Percentiles rank a stretch among this genome's conserved stretches.
Evolutionary conservation across 2,113 vertebrate species (phyloP).

Genomic region (Meriones unguiculatus): DNA sequence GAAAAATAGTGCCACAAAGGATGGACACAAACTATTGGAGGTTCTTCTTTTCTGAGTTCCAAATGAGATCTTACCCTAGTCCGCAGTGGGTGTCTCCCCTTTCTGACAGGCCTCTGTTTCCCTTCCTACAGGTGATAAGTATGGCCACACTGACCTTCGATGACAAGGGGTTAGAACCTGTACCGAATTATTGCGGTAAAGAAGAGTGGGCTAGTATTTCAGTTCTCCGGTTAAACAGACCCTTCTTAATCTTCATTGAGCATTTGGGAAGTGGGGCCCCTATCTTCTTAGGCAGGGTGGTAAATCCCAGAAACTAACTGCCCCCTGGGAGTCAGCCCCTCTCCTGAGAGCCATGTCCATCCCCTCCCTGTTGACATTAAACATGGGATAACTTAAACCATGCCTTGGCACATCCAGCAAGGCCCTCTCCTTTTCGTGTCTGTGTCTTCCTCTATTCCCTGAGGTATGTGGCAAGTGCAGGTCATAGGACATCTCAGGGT

Average conservation of each 20-base stretch:
- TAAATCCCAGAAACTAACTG: background rate
- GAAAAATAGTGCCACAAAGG: background rate
- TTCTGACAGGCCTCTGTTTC: background rate
- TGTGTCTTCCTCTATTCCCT: background rate
- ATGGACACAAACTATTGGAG: background rate
- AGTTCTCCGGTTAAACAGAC: background rate
- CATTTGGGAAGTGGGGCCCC: fast-evolving
- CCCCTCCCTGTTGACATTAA: background rate
- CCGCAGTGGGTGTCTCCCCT: too few species aligned
- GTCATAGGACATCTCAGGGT: background rate
- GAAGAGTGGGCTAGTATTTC: fast-evolving
- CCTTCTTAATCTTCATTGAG: background rate
- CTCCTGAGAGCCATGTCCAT: background rate
- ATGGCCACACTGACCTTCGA: background rate
- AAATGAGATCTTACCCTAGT: too few species aligned
- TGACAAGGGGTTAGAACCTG: background rate
- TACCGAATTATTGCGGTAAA: fast-evolving
- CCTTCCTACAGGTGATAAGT: background rate
- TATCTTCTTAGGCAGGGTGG: background rate
- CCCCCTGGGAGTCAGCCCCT: background rate
- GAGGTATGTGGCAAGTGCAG: background rate
- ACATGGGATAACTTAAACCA: background rate
- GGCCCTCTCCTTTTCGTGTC: background rate
- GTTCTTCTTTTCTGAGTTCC: too few species aligned
- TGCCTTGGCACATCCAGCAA: background rate